These are phyloP conservation scores for Trichogramma evanescens DNA, from an alignment of 2,888 invertebrate species.

Conservation along the genomic window DNA sequence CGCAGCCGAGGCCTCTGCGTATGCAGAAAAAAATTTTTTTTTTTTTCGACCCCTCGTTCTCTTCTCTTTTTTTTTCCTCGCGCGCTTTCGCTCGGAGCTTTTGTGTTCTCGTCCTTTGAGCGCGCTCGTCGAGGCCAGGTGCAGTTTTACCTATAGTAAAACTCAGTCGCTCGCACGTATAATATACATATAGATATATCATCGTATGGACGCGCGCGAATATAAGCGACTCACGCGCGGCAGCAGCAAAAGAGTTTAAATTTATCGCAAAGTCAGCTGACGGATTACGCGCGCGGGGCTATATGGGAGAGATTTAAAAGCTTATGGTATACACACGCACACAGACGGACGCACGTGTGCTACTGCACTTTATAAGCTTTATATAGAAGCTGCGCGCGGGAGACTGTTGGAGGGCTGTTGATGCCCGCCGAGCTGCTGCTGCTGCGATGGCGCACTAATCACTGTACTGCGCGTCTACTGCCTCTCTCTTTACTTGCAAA, in stretches of 20 bases:
- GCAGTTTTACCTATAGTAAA: constrained; percentile 8
- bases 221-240: neutral
- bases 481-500: no score
- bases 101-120: no score
- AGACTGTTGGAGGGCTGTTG: no score
- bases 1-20: constrained; percentile 21
- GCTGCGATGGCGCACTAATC: constrained; percentile 17
- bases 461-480: neutral
- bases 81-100: neutral
- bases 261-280: constrained; percentile 22
- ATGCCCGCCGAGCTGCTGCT: constrained; percentile 1
- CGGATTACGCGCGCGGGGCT: constrained; percentile 12
- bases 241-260: constrained; percentile 2
- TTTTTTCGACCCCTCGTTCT: neutral
- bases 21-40: constrained; percentile 16
- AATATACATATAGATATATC: no score
- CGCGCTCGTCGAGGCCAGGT: neutral
- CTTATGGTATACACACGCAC: no score
- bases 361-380: no score
- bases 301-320: constrained; percentile 6
- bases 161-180: constrained; percentile 3
- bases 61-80: constrained; percentile 7
- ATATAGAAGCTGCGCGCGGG: no score
- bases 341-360: no score
- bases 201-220: neutral